Evolutionary conservation across 2,113 vertebrate species (phyloP).

Genomic region (Ahaetulla prasina): DNA sequence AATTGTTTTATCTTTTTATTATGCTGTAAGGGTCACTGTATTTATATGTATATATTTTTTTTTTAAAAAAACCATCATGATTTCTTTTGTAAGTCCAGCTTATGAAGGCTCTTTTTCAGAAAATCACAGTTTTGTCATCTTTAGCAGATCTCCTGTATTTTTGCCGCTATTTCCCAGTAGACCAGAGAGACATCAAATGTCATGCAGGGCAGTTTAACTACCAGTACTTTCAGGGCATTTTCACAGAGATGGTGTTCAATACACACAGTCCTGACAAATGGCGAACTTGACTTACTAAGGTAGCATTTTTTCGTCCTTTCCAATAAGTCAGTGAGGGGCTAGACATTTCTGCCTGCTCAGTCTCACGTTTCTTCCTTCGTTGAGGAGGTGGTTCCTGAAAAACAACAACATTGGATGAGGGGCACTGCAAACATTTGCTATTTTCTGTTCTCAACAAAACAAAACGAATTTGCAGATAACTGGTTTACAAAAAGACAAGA

Average conservation of each 20-base stretch:
- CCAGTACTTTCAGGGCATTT: not conserved
- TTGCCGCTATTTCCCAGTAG: not conserved
- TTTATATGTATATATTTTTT: not conserved
- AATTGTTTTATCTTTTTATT: no score
- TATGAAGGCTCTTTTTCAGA: not conserved
- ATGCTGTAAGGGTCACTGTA: not conserved
- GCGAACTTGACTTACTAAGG: slow-evolving; percentile 71
- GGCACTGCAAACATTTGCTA: not conserved
- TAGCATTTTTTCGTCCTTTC: slow-evolving; percentile 78
- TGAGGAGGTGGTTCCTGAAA: not conserved
- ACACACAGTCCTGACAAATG: not conserved
- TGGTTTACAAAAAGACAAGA: not conserved
- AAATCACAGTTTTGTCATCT: not conserved
- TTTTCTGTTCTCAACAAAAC: not conserved
- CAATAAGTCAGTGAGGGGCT: slow-evolving; percentile 71
- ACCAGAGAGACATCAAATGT: not conserved
- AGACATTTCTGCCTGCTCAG: not conserved
- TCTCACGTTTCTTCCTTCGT: slow-evolving; percentile 38
- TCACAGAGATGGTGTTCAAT: not conserved
- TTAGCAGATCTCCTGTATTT: not conserved
- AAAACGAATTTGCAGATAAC: not conserved
- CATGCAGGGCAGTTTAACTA: not conserved
- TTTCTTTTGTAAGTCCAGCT: not conserved
- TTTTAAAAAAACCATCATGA: not conserved
- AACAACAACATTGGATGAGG: not conserved